Base-by-base conservation (phyloP, 1,140 invertebrate genomes). In the Diorhabda elongata region DNA sequence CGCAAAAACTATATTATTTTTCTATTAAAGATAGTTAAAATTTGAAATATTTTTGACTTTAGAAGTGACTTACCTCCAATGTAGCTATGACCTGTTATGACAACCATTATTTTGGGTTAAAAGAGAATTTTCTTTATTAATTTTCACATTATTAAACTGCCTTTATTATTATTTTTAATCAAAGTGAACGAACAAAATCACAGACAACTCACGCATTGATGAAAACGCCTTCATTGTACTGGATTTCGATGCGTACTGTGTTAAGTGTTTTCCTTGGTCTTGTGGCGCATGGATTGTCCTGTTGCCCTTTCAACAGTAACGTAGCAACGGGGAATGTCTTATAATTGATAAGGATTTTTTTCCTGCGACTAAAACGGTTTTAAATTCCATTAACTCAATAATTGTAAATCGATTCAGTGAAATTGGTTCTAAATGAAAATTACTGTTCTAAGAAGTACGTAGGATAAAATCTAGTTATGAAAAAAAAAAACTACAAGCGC, bases 31-130 rank as follows among this genome's bases (percentile, higher is more conserved):
- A 43, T 41, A 4, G 5, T 43, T 61, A 8, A 4, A 42, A 4
- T 26, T 2, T 6, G 2, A 59, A 59, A 6, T 26, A 59, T 26
- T 42, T 59, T 2, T 42, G 6, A 41, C 42, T 41, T 26, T 26
- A 26, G 26, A 52, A 52, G n/a, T 8, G 6, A 61, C 59, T 41
- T 61, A 61, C 59, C 59, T 7, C 59, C 58, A 6, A 60, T 61
- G 59, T 61, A 61, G 59, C 59, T 42, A 8, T 61, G 59, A 9
- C 42, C 42, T 26, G 59, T 41, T 61, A 61, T 43, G 8, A 61
- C 42, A 61, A 61, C n/a, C 59, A 61, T 61, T 52, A 52, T 52
- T 3, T 8, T 61, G 26, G 26, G 59, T 43, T 42, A 41, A 2
- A 8, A 42, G 59, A 5, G 9, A 6, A 43, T 41, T 26, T 42